phyloP scores from a whole-genome alignment of 1,140 invertebrate genomes.

The Drosophila leontia region DNA sequence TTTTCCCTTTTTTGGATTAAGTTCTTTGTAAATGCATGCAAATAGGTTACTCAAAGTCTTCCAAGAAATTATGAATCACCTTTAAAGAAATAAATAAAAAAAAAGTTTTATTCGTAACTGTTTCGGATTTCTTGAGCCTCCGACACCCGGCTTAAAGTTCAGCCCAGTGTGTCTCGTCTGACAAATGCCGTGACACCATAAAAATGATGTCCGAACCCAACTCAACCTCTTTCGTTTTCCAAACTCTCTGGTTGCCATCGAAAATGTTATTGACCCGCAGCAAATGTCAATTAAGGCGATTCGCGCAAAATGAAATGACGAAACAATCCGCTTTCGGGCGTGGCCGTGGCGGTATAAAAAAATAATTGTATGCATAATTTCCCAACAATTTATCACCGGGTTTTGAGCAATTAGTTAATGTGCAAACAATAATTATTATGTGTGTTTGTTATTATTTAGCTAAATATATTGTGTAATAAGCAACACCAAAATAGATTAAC shows the following conservation, averaged over 20 bases:
- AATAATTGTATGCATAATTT: constrained; percentile 32
- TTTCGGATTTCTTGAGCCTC: constrained; percentile 15
- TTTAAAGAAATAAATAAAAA: not conserved
- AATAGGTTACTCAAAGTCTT: not conserved
- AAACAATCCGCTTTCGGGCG: constrained; percentile 33
- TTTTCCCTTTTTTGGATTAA: not conserved
- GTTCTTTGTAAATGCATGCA: not conserved
- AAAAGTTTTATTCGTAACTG: constrained; percentile 16
- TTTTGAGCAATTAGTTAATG: constrained; percentile 26
- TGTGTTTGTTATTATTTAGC: not conserved
- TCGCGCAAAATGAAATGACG: constrained; percentile 54
- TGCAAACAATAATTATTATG: constrained; percentile 12
- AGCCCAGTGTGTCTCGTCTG: constrained; percentile 26
- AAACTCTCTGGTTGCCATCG: constrained; percentile 1
- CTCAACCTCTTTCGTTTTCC: constrained; percentile 27
- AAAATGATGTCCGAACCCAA: constrained; percentile 33
- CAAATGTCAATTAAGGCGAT: constrained; percentile 56
- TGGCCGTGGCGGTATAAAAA: constrained; percentile 1
- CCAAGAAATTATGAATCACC: constrained; percentile 4
- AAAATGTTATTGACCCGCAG: constrained; percentile 67
- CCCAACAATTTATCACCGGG: not conserved
- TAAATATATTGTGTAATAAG: constrained; percentile 23
- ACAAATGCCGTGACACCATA: constrained; percentile 57
- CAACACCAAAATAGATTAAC: not conserved
- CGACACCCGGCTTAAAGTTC: constrained; percentile 22